A percentile compares a stretch with the other conserved stretches of the same genome.
phyloP scores from a whole-genome alignment of 1,140 invertebrate species.

The Magallana ariakensis region DNA sequence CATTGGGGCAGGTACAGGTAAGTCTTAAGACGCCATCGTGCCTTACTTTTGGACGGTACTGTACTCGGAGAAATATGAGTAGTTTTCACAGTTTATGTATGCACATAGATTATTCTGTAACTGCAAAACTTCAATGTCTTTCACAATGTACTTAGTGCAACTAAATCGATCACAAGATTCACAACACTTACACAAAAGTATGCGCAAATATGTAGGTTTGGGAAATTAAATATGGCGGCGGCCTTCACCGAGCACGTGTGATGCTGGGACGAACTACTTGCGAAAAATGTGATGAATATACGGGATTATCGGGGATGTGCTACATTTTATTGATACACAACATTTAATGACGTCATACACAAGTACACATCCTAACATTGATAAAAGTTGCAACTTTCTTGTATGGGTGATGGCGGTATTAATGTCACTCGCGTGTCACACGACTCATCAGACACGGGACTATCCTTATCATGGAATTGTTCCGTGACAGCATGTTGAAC shows the following conservation, averaged over 20 bases:
- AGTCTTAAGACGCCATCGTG: constrained; percentile 4
- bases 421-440: too few relatives aligned
- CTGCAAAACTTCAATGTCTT: background rate
- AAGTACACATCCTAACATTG: too few relatives aligned
- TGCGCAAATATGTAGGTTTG: background rate
- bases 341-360: too few relatives aligned
- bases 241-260: background rate
- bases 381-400: too few relatives aligned
- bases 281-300: background rate
- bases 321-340: too few relatives aligned
- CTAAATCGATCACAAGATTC: background rate
- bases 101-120: too few relatives aligned
- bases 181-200: background rate
- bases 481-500: too few relatives aligned
- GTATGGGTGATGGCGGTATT: too few relatives aligned
- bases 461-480: too few relatives aligned
- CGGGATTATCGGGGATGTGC: background rate
- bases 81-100: background rate
- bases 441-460: too few relatives aligned
- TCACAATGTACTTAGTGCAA: background rate
- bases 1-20: background rate
- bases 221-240: background rate
- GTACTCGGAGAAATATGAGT: background rate
- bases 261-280: background rate
- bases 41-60: background rate